phyloP scores from a whole-genome alignment of 2,888 invertebrate genomes.

The Lypha dubia region DNA sequence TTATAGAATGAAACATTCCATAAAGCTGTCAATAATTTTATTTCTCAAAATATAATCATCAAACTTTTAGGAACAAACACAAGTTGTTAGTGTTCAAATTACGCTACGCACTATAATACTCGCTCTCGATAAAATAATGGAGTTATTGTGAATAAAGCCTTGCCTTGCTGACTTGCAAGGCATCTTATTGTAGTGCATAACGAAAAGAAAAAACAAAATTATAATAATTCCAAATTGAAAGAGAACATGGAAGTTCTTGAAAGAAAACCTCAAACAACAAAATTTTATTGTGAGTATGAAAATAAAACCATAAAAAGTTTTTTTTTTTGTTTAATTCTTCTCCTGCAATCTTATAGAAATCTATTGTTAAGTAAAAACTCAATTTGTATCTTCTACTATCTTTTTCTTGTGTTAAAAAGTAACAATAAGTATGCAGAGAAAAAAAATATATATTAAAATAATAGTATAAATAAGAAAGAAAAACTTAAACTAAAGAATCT shows the following conservation, averaged over 20 bases:
- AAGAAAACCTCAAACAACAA: constrained; percentile 43
- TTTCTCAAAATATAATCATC: neutral
- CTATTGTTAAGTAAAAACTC: constrained; percentile 50
- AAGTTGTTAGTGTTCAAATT: constrained; percentile 8
- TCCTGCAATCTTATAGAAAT: constrained; percentile 16
- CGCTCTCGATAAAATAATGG: constrained; percentile 15
- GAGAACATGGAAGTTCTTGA: neutral
- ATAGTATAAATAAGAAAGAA: constrained; percentile 1
- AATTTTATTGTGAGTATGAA: constrained; percentile 17
- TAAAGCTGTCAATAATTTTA: too few species aligned
- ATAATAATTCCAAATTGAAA: neutral
- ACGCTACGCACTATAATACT: constrained; percentile 12
- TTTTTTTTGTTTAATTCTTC: neutral
- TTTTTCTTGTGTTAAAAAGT: constrained; percentile 3
- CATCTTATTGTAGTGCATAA: neutral
- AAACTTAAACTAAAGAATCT: constrained; percentile 10
- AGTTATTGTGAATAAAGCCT: constrained; percentile 31
- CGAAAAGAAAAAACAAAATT: neutral
- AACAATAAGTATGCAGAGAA: constrained; percentile 27
- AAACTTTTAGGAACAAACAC: neutral
- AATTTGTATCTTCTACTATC: constrained; percentile 51
- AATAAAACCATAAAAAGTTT: constrained; percentile 16
- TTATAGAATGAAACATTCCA: too few species aligned
- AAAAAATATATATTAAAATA: too few species aligned
- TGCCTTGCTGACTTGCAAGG: neutral